A percentile compares a stretch with the other conserved stretches of the same genome.
phyloP scores from a whole-genome alignment of 2,888 invertebrate species.

The Pedicia rivosa region DNA sequence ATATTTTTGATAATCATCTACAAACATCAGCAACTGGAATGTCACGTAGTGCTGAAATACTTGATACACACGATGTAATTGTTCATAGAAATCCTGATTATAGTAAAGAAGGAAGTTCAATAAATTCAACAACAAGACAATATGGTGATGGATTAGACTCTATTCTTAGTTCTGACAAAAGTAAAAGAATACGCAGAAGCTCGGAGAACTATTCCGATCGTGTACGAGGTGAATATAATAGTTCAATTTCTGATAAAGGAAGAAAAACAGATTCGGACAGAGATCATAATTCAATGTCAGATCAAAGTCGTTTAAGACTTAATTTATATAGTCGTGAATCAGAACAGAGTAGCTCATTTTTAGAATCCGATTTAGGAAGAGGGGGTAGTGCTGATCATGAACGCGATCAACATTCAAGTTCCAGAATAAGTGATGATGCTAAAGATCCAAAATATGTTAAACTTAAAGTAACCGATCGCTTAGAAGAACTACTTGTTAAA shows the following conservation, averaged over 20 bases:
- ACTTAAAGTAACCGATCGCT: slow-evolving; percentile 18
- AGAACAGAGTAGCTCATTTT: background rate
- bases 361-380: background rate
- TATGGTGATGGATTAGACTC: slow-evolving; percentile 12
- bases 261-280: too few species aligned
- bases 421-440: background rate
- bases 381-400: background rate
- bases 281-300: too few species aligned
- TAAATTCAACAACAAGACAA: background rate
- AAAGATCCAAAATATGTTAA: too few species aligned
- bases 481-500: slow-evolving; percentile 23
- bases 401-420: background rate
- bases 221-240: too few species aligned
- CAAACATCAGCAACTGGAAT: slow-evolving; percentile 17
- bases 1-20: slow-evolving; percentile 22
- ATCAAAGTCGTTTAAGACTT: too few species aligned
- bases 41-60: slow-evolving; percentile 36
- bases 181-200: too few species aligned
- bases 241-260: background rate
- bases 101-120: slow-evolving; percentile 6
- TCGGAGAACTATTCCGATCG: too few species aligned
- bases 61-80: slow-evolving; percentile 18
- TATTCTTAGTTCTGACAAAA: too few species aligned
- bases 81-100: slow-evolving; percentile 15
- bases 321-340: background rate